Evolutionary conservation across 2,888 invertebrate genomes (phyloP).

Genomic region (Nomada flava): DNA sequence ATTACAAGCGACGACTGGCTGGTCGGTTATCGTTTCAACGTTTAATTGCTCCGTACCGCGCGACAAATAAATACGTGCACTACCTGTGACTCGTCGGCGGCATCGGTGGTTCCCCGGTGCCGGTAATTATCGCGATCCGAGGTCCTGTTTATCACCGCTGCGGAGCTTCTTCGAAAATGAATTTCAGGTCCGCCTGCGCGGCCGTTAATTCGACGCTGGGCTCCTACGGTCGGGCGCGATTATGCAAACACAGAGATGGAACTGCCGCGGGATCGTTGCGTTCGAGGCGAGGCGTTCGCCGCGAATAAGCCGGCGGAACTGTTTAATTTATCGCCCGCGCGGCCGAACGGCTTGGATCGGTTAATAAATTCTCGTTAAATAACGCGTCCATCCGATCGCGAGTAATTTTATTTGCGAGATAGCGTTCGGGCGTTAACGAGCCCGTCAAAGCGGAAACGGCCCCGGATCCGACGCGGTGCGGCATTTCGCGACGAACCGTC

Average conservation of each 20-base stretch:
- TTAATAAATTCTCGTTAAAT: slow-evolving; percentile 51
- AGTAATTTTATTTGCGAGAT: slow-evolving; percentile 55
- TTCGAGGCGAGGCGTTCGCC: slow-evolving; percentile 19
- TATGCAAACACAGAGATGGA: slow-evolving; percentile 51
- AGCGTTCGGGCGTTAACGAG: slow-evolving; percentile 42
- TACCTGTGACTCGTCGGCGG: neutral
- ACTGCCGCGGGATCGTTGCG: slow-evolving; percentile 41
- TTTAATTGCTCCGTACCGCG: slow-evolving; percentile 40
- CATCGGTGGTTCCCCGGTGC: neutral
- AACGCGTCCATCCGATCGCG: slow-evolving; percentile 38
- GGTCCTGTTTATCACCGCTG: slow-evolving; percentile 34
- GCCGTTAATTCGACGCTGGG: slow-evolving; percentile 46
- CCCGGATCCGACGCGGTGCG: slow-evolving; percentile 17
- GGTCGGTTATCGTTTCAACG: slow-evolving; percentile 45
- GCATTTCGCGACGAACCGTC: slow-evolving; percentile 9
- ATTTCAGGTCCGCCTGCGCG: slow-evolving; percentile 34
- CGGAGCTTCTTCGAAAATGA: slow-evolving; percentile 57
- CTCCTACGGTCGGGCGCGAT: slow-evolving; percentile 35
- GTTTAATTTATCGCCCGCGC: slow-evolving; percentile 37
- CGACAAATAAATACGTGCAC: slow-evolving; percentile 45
- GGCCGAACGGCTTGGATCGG: slow-evolving; percentile 5
- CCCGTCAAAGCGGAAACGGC: slow-evolving; percentile 44
- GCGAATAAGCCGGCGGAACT: slow-evolving; percentile 16
- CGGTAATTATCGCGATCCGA: slow-evolving; percentile 49
- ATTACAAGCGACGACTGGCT: slow-evolving; percentile 40